Conservation (phyloP, 2,888 invertebrate genomes). For the Protophormia terraenovae region DNA sequence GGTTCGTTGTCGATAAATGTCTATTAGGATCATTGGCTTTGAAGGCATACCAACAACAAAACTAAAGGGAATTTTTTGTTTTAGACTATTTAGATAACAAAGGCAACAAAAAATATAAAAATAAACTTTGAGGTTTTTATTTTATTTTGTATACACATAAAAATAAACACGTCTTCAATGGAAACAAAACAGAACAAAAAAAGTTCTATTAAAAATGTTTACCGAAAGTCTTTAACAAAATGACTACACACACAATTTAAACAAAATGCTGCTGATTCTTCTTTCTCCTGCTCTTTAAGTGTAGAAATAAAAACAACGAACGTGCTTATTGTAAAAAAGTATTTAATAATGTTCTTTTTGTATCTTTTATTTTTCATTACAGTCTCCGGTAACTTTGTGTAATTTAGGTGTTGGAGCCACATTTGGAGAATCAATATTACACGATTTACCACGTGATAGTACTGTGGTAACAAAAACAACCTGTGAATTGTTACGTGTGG, state of each 20-base stretch:
- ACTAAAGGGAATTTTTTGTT: neutral
- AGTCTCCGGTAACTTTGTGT: constrained; percentile 86
- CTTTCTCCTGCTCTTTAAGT: neutral
- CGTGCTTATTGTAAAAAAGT: neutral
- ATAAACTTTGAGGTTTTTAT: neutral
- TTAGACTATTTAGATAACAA: neutral
- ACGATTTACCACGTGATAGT: constrained; percentile 87
- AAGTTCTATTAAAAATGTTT: neutral
- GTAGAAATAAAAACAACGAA: neutral
- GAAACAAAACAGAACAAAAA: too few species aligned
- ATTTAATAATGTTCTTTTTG: constrained; percentile 15
- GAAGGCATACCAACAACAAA: neutral
- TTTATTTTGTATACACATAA: neutral
- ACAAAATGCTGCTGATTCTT: neutral
- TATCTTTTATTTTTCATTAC: constrained; percentile 74
- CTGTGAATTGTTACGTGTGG: constrained; percentile 88
- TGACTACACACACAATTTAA: neutral
- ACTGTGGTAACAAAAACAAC: constrained; percentile 88
- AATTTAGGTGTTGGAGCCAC: constrained; percentile 88
- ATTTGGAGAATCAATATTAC: constrained; percentile 89
- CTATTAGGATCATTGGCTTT: constrained; percentile 17
- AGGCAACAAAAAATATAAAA: neutral
- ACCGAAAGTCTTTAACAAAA: neutral
- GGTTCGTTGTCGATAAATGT: neutral
- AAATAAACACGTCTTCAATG: neutral